Conservation (phyloP, 2,888 invertebrate genomes). For the Plebejus melissa region DNA sequence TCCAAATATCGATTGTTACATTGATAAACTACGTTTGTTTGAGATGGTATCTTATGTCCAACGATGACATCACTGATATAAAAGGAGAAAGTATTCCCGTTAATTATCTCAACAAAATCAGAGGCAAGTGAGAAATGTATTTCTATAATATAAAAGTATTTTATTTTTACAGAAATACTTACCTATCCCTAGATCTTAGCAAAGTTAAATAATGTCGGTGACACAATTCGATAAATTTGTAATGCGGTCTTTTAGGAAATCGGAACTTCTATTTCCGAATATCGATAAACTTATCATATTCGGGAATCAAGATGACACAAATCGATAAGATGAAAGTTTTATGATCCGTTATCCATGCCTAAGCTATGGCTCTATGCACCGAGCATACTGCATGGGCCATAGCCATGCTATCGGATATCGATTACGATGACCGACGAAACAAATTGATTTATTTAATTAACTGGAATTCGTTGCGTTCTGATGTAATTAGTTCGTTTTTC, state of each 20-base stretch:
- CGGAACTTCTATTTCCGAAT: background rate
- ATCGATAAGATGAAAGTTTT: background rate
- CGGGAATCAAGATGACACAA: background rate
- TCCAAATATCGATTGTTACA: slow-evolving; percentile 11
- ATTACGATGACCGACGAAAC: background rate
- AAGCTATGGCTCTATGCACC: too few relatives aligned
- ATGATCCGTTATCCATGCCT: background rate
- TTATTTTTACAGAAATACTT: too few relatives aligned
- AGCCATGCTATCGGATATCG: background rate
- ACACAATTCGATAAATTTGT: background rate
- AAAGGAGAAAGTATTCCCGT: too few relatives aligned
- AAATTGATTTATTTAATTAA: background rate
- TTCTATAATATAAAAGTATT: too few relatives aligned
- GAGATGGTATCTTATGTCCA: background rate
- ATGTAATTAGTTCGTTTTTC: background rate
- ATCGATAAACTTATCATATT: background rate
- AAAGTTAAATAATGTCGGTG: slow-evolving; percentile 1
- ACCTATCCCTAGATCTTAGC: background rate
- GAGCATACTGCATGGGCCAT: background rate
- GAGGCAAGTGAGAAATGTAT: too few relatives aligned
- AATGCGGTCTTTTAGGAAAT: background rate
- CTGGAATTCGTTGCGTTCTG: background rate
- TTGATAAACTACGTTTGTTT: background rate
- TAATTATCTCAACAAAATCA: too few relatives aligned
- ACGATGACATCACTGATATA: too few relatives aligned